phyloP scores from a whole-genome alignment of 2,113 vertebrate species.

The Ptilonorhynchus violaceus region DNA sequence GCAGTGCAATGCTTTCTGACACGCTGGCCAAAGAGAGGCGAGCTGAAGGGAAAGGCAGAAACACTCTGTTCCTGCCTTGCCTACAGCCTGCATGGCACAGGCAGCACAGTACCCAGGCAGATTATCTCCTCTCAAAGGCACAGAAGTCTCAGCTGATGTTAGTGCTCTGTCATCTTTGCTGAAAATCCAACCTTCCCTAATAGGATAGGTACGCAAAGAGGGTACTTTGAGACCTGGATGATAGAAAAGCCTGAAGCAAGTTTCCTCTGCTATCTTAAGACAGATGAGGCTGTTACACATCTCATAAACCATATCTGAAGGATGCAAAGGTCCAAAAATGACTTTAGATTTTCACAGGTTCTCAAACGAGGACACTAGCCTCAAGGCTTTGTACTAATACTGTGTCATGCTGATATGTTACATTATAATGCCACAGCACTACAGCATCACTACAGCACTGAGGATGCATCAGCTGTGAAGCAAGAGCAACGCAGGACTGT shows the following conservation, averaged over 20 bases:
- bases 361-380: not conserved
- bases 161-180: not conserved
- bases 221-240: not conserved
- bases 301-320: not conserved
- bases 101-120: not conserved
- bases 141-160: not conserved
- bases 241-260: not conserved
- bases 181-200: not conserved
- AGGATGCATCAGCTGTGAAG: not conserved
- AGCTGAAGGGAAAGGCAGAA: not conserved
- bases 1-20: not conserved
- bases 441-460: not conserved
- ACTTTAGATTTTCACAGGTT: not conserved
- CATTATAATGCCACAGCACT: not conserved
- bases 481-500: not conserved
- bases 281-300: not conserved
- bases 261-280: not conserved
- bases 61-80: not conserved
- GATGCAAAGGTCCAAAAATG: not conserved
- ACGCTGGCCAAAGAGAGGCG: rapidly evolving
- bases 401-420: not conserved
- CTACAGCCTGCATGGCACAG: not conserved
- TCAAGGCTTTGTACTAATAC: not conserved
- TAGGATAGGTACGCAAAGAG: not conserved
- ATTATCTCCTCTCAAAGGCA: not conserved